phyloP scores from a whole-genome alignment of 2,113 vertebrate genomes.

The Centrocercus urophasianus region DNA sequence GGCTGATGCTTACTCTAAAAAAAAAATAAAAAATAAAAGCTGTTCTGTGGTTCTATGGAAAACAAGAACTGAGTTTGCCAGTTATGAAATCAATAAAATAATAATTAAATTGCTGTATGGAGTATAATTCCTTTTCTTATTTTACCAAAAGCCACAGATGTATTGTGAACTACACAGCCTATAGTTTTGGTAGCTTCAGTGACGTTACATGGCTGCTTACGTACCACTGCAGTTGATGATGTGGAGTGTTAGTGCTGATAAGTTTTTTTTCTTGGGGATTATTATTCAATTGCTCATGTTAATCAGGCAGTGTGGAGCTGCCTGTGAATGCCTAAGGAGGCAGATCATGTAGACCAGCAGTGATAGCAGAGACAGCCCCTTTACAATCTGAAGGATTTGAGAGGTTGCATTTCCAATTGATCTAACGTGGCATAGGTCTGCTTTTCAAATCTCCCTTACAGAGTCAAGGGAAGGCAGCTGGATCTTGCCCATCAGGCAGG shows the following conservation, averaged over 20 bases:
- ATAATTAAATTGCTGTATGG: fast-evolving
- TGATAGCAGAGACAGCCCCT: neutral
- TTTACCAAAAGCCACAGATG: neutral
- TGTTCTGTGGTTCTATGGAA: neutral
- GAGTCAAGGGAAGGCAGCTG: neutral
- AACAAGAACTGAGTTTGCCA: neutral
- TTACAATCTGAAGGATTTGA: neutral
- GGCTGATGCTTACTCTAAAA: neutral
- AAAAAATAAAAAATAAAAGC: neutral
- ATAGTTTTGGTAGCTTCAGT: neutral
- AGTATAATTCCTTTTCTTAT: fast-evolving
- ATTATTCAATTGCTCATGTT: neutral
- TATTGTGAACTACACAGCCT: neutral
- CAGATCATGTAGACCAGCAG: neutral
- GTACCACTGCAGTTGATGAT: neutral
- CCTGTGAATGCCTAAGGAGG: neutral
- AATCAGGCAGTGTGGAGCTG: neutral
- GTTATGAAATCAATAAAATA: neutral
- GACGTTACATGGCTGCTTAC: neutral
- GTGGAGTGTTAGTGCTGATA: neutral
- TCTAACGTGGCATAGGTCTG: neutral
- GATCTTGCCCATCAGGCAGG: neutral
- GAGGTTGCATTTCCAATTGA: neutral
- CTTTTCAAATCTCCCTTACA: neutral
- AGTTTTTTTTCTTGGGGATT: neutral